Conservation (phyloP, 1,140 invertebrate species). For the Eumaeus atala region DNA sequence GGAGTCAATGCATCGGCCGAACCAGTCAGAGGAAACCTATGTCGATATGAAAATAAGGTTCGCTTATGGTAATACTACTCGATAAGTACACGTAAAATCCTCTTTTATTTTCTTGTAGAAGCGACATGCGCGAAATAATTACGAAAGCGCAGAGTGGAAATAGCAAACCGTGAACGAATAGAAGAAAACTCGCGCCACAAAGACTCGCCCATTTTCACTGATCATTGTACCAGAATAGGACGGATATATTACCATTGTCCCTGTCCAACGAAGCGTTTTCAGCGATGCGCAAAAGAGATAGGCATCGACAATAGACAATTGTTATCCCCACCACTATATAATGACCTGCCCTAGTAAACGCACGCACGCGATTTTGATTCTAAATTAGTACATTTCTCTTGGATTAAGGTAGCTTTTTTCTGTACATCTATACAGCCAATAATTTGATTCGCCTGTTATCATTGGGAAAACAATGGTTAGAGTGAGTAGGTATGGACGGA, state of each 20-base stretch:
- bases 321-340: conserved; percentile 56
- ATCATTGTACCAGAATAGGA: conserved; percentile 53
- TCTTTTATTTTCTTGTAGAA: conserved; percentile 16
- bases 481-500: conserved; percentile 39
- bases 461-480: conserved; percentile 64
- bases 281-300: conserved; percentile 66
- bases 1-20: conserved; percentile 21
- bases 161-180: conserved; percentile 38
- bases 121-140: conserved; percentile 48
- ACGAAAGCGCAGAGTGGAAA: conserved; percentile 26
- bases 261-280: conserved; percentile 41
- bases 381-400: conserved; percentile 14
- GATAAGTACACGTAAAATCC: conserved; percentile 21
- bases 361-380: conserved; percentile 33
- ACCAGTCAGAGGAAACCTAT: conserved; percentile 22
- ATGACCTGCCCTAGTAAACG: conserved; percentile 49
- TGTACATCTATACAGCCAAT: conserved; percentile 43
- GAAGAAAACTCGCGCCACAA: conserved; percentile 59
- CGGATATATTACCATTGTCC: conserved; percentile 29
- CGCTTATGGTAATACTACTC: conserved; percentile 19
- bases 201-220: conserved; percentile 63
- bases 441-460: conserved; percentile 65
- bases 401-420: conserved; percentile 30
- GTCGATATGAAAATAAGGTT: conserved; percentile 22
- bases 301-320: conserved; percentile 69